Base-by-base conservation (phyloP, 2,113 vertebrate species). In the Limanda limanda region DNA sequence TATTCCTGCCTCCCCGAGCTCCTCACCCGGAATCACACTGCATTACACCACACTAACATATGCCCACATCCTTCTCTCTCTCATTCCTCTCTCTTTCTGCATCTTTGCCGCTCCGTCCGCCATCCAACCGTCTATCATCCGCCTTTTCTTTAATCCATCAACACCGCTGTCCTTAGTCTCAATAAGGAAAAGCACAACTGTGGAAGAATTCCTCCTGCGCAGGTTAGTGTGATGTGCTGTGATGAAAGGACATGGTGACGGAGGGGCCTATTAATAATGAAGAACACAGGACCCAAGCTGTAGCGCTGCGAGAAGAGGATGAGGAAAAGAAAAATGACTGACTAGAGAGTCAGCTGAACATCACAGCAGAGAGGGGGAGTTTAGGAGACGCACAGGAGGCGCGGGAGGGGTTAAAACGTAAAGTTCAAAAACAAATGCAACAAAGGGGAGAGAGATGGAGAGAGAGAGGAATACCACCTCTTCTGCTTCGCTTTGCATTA, bases 211-310 rank as follows among this genome's bases (percentile, higher is more conserved):
- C 90, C 79, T 89, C 87, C 87, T 73, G 86, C 79, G 90, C 85
- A 88, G 88, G 90, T 90, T 91, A 86, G 86, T 79, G 80, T 84
- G 79, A 87, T 88, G 83, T 79, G 80, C 79, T 81, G 88, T 83
- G 90, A 94, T 93, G 91, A 94, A 94, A 91, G 83, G 89, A 89
- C 85, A 79, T 10, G 76, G 87, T 80, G 85, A 93, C 86, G 88
- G 90, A 86, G 78, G 87, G 87, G 83, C 77, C 89, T 88, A 93
- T 93, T 91, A 94, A 94, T 93, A 94, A 94, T 92, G 87, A 91
- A 94, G 84, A 74, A 83, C 76, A 74, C 69, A 23, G 90, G 92
- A 82, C 89, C 86, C 77, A 15, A 80, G 87, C 84, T 88, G 93
- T 87, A 64, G 79, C 81, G 86, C 90, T 84, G 86, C 24, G 91